These are phyloP conservation scores for Turritopsis rubra DNA, from an alignment of 30 jellyfish, hydroid and myxozoan species.

Conservation along the genomic window DNA sequence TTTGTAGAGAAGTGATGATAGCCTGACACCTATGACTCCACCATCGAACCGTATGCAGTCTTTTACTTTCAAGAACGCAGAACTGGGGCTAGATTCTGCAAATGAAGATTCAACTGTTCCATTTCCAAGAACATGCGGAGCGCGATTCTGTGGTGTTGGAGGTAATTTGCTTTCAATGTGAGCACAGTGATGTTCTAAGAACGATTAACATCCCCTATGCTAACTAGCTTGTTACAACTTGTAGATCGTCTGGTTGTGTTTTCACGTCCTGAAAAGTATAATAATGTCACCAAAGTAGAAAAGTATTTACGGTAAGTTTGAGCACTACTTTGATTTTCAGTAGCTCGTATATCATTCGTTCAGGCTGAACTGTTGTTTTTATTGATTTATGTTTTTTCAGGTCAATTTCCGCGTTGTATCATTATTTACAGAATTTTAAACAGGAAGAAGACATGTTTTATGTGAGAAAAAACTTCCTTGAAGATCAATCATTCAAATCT, in stretches of 20 bases:
- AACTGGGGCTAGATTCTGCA: conserved; percentile 46
- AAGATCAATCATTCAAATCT: no score
- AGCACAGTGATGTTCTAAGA: neutral
- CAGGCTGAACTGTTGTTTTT: no score
- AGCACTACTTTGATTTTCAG: no score
- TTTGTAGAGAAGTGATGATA: conserved; percentile 31
- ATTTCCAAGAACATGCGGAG: conserved; percentile 91
- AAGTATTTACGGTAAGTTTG: conserved; percentile 50
- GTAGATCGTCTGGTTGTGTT: conserved; percentile 76
- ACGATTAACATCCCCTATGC: neutral
- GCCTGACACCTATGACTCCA: conserved; percentile 37
- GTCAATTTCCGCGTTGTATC: conserved; percentile 71
- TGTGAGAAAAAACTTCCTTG: neutral
- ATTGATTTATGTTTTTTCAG: conserved; percentile 24
- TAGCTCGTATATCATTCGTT: no score
- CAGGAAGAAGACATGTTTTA: neutral
- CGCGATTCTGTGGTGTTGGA: conserved; percentile 97
- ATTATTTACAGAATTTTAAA: conserved; percentile 36
- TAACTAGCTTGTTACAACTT: neutral
- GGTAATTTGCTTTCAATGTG: conserved; percentile 5
- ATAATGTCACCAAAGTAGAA: conserved; percentile 53
- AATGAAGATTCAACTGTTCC: conserved; percentile 91
- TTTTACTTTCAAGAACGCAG: conserved; percentile 40
- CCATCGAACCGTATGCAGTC: conserved; percentile 49
- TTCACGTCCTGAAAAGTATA: conserved; percentile 73